Evolutionary conservation across 2,888 invertebrate genomes (phyloP).

Genomic region (Chloromyia formosa): DNA sequence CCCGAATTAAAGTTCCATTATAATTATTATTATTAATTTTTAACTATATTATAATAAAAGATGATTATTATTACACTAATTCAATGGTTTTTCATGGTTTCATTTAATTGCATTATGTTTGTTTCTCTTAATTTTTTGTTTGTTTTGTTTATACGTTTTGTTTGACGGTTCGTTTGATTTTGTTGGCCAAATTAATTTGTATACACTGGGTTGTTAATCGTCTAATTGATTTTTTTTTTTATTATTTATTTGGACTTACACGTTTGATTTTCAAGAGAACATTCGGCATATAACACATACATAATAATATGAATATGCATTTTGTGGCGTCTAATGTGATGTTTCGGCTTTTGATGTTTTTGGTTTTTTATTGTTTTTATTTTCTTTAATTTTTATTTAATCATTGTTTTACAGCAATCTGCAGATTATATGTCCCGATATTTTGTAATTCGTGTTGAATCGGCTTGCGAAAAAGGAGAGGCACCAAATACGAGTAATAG

Average conservation of each 20-base stretch:
- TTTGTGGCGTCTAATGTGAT: neutral
- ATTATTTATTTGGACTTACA: neutral
- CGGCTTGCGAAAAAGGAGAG: constrained; percentile 37
- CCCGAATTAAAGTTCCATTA: too few species aligned
- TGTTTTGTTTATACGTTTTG: neutral
- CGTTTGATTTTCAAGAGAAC: too few species aligned
- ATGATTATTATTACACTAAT: neutral
- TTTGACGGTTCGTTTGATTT: neutral
- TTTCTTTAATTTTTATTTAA: neutral
- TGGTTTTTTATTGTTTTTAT: constrained; percentile 13
- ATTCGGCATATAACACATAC: neutral
- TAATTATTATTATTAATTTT: too few species aligned
- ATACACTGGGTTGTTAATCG: neutral
- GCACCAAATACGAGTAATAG: constrained; percentile 30
- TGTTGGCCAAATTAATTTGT: neutral
- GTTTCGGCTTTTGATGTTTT: neutral
- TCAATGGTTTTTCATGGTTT: neutral
- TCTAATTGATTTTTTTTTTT: neutral
- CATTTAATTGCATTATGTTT: too few species aligned
- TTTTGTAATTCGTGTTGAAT: constrained; percentile 37
- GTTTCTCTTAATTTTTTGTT: too few species aligned
- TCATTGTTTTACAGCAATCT: constrained; percentile 37
- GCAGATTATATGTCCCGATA: constrained; percentile 38
- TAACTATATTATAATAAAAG: neutral
- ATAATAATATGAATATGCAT: neutral